Evolutionary conservation across 2,797 vertebrate species (phyloP), one percentile per base, ranked within the genome.

Genomic region (Smutsia gigantea): DNA sequence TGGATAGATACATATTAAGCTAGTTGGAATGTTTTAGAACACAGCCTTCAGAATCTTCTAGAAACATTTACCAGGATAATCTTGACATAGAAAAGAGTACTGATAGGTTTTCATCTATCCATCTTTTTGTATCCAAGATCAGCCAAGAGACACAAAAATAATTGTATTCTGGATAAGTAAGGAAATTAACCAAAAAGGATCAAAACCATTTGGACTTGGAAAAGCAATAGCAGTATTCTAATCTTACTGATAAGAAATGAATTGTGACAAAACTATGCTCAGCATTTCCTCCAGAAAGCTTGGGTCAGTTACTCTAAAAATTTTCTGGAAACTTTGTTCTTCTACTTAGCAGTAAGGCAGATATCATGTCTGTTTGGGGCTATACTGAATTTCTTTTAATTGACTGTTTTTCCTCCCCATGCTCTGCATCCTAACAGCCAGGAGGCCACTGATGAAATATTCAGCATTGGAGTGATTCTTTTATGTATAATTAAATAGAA

Each of bases 401-500:
- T 96, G 95, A 96, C 87, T 86, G 85, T 46, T 57, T 91, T 87
- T 66, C 66, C 21, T 93, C 25, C 75, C 75, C 42, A 68, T 37
- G 82, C 34, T 85, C 71, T 87, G 14, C 21, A 69, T 77, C 57
- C 84, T 95, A 79, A 95, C 87, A 97, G 91, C 95, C 95, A 96
- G 87, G 68, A 94, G 78, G 92, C 96, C 95, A 92, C 93, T 96
- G 95, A 96, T 97, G 66, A 97, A 98, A 97, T 97, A 97, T 97
- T 97, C 81, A 97, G 63, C 90, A 94, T 31, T 78, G 91, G 49
- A 87, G 95, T 66, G 90, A 94, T 92, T 74, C 61, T 96, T 96
- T 98, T 89, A 97, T 97, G 95, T 95, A 97, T 97, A 97, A 97
- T 97, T 97, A 95, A 98, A 78, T 72, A 97, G 93, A 90, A 84